A percentile compares a stretch with the other conserved stretches of the same genome.
phyloP scores from a whole-genome alignment of 2,113 vertebrate genomes.

The Aleadryas rufinucha region DNA sequence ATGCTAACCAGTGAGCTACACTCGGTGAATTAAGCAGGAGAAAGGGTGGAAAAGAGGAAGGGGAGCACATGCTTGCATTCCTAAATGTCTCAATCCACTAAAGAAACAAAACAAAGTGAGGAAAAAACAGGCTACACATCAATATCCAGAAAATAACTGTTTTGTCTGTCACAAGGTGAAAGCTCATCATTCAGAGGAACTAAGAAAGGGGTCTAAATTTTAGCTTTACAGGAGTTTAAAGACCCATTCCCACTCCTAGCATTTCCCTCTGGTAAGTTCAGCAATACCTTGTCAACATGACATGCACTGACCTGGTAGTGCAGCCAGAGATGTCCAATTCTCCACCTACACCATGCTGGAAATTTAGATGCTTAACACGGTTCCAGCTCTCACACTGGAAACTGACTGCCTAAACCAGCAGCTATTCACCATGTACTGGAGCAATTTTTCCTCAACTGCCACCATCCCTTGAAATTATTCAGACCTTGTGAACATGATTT shows the following conservation, averaged over 20 bases:
- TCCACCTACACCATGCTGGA: background rate
- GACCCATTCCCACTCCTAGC: background rate
- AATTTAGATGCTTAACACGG: background rate
- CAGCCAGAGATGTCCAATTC: background rate
- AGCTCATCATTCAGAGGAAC: background rate
- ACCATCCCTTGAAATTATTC: background rate
- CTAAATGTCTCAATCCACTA: background rate
- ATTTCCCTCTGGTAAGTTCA: background rate
- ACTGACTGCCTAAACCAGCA: background rate
- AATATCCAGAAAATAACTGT: background rate
- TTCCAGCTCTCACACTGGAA: background rate
- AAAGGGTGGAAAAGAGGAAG: background rate
- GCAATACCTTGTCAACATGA: rapidly evolving
- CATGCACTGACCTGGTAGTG: rapidly evolving
- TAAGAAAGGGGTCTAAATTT: background rate
- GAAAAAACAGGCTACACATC: background rate
- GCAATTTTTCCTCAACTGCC: background rate
- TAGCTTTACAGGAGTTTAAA: background rate
- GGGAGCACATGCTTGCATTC: background rate
- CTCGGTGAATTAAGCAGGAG: background rate
- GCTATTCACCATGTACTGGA: background rate
- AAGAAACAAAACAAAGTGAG: background rate
- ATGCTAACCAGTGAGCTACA: background rate
- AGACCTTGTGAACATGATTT: background rate
- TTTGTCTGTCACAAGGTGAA: background rate